Conservation (phyloP, 2,888 invertebrate genomes). For the Autographa gamma region DNA sequence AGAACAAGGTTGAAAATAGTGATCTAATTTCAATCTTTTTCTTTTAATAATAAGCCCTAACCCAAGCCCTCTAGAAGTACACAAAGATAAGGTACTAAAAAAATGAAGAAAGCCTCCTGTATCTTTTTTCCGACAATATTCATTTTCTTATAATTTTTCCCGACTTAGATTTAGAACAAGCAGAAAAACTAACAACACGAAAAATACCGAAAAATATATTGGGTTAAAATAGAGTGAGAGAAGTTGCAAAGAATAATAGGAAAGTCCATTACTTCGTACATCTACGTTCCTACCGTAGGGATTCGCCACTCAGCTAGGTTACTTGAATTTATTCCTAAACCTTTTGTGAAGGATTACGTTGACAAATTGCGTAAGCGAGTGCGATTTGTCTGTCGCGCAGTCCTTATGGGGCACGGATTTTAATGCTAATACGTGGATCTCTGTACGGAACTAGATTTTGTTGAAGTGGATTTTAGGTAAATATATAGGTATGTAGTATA, state of each 20-base stretch:
- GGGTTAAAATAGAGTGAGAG: not conserved
- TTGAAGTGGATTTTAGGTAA: slow-evolving; percentile 2
- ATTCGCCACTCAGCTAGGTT: slow-evolving; percentile 52
- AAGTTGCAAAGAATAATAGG: not conserved
- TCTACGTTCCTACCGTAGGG: slow-evolving; percentile 33
- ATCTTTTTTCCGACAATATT: too few relatives aligned
- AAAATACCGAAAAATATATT: too few relatives aligned
- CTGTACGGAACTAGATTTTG: slow-evolving; percentile 25
- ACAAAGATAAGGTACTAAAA: too few relatives aligned
- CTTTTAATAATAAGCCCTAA: too few relatives aligned
- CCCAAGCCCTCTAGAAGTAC: too few relatives aligned
- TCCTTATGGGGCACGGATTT: slow-evolving; percentile 45
- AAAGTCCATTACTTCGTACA: not conserved
- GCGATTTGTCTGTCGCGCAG: slow-evolving; percentile 52
- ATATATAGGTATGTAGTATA: not conserved
- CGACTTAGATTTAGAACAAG: too few relatives aligned
- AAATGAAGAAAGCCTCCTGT: too few relatives aligned
- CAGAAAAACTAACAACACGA: too few relatives aligned
- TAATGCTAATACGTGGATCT: slow-evolving; percentile 50
- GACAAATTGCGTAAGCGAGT: slow-evolving; percentile 62
- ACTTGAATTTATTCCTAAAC: slow-evolving; percentile 54
- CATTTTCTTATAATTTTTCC: too few relatives aligned
- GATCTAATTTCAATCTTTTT: too few relatives aligned
- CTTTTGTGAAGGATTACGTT: slow-evolving; percentile 60
- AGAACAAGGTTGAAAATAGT: too few relatives aligned